These are phyloP conservation scores for Dryas iulia DNA, from an alignment of 1,140 invertebrate genomes.

Conservation along the genomic window DNA sequence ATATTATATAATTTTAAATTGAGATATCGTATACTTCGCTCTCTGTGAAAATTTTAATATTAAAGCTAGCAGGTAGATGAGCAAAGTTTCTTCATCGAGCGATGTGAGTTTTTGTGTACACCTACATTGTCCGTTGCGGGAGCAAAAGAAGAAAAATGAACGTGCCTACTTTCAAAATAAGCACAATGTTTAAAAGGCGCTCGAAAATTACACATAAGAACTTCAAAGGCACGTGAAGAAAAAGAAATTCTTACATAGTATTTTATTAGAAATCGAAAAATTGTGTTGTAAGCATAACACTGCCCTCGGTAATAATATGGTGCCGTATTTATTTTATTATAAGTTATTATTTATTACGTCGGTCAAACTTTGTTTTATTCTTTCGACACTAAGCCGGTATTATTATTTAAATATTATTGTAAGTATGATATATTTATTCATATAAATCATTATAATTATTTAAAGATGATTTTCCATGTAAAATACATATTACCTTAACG, in stretches of 20 bases:
- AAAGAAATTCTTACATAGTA: not conserved
- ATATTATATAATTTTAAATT: not conserved
- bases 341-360: too few species aligned
- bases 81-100: slow-evolving; percentile 31
- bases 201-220: slow-evolving; percentile 19
- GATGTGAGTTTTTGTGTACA: slow-evolving; percentile 30
- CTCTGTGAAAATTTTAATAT: slow-evolving; percentile 30
- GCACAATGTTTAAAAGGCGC: slow-evolving; percentile 28
- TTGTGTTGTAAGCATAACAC: not conserved
- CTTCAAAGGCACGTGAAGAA: slow-evolving; percentile 3
- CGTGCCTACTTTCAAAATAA: slow-evolving; percentile 28
- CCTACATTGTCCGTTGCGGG: slow-evolving; percentile 25
- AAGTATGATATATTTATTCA: too few species aligned
- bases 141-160: slow-evolving; percentile 30
- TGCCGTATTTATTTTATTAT: too few species aligned
- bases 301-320: not conserved
- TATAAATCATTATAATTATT: too few species aligned
- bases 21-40: slow-evolving; percentile 5
- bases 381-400: too few species aligned
- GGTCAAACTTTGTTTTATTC: too few species aligned
- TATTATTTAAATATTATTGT: too few species aligned
- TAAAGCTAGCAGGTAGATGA: slow-evolving; percentile 30
- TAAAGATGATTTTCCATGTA: too few species aligned
- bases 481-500: too few species aligned
- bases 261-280: not conserved